Evolutionary conservation across 2,113 vertebrate genomes (phyloP).

Genomic region (Callionymus lyra): DNA sequence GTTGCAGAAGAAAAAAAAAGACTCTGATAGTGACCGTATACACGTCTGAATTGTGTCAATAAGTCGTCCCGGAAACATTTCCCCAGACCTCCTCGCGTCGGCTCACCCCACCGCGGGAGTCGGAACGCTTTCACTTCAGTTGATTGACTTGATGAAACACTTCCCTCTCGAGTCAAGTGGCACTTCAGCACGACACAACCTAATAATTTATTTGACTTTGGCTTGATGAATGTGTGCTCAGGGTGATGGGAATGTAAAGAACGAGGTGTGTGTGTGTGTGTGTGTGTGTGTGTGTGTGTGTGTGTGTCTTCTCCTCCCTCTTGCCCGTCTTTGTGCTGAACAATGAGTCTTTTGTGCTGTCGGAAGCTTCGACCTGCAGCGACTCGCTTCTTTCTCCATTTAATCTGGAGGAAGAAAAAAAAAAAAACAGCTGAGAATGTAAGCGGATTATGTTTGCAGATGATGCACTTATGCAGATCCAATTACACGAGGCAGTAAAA

Average conservation of each 20-base stretch:
- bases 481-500: slow-evolving; percentile 34
- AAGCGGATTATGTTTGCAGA: slow-evolving; percentile 47
- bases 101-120: no score
- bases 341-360: slow-evolving; percentile 43
- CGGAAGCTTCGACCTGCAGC: slow-evolving; percentile 27
- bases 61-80: no score
- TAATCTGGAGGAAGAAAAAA: slow-evolving; percentile 30
- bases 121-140: neutral
- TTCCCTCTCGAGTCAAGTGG: slow-evolving; percentile 11
- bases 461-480: slow-evolving; percentile 48
- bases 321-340: slow-evolving; percentile 25
- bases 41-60: no score
- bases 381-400: slow-evolving; percentile 21
- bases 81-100: no score
- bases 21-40: no score
- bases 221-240: slow-evolving; percentile 19
- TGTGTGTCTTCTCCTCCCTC: slow-evolving; percentile 9
- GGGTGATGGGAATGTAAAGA: slow-evolving; percentile 7
- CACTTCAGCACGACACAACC: slow-evolving; percentile 5
- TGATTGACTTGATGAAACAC: slow-evolving; percentile 1
- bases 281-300: slow-evolving; percentile 12
- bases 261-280: slow-evolving; percentile 1
- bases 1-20: no score
- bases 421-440: slow-evolving; percentile 20
- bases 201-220: neutral